Conservation (phyloP, 1,140 invertebrate species). For the Dendroctonus ponderosae region DNA sequence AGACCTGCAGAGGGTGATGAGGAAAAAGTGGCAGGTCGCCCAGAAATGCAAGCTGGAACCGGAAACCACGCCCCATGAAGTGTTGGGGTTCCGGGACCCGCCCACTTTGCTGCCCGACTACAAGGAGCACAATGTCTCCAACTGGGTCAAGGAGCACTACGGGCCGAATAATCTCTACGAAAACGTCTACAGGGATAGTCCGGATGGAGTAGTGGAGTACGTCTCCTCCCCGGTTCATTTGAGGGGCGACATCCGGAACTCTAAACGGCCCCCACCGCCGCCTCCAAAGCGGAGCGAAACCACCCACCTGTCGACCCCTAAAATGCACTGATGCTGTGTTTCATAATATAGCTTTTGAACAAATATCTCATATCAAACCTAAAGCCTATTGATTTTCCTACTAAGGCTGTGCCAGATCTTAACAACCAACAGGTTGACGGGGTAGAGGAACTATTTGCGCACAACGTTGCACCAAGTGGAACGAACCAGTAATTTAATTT, state of each 20-base stretch:
- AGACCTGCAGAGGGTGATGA: conserved; percentile 86
- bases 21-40: conserved; percentile 91
- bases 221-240: conserved; percentile 50
- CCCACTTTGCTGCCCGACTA: conserved; percentile 66
- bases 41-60: conserved; percentile 86
- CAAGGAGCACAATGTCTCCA: conserved; percentile 79
- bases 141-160: conserved; percentile 89
- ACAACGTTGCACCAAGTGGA: too few species aligned
- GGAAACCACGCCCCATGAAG: conserved; percentile 83
- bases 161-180: conserved; percentile 64
- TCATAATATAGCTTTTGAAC: conserved; percentile 34
- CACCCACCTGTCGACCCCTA: conserved; percentile 64
- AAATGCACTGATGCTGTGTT: conserved; percentile 47
- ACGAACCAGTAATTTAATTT: too few species aligned
- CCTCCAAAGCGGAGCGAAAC: conserved; percentile 76
- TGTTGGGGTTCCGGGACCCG: conserved; percentile 83
- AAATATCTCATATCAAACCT: conserved; percentile 28
- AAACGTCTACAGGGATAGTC: conserved; percentile 57
- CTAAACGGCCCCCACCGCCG: conserved; percentile 64
- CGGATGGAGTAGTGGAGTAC: conserved; percentile 52
- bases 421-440: too few species aligned
- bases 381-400: too few species aligned
- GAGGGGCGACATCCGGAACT: conserved; percentile 33
- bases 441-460: too few species aligned
- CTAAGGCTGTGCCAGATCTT: too few species aligned